Base-by-base conservation (phyloP, 2,888 invertebrate species). In the Parnassius smintheus region DNA sequence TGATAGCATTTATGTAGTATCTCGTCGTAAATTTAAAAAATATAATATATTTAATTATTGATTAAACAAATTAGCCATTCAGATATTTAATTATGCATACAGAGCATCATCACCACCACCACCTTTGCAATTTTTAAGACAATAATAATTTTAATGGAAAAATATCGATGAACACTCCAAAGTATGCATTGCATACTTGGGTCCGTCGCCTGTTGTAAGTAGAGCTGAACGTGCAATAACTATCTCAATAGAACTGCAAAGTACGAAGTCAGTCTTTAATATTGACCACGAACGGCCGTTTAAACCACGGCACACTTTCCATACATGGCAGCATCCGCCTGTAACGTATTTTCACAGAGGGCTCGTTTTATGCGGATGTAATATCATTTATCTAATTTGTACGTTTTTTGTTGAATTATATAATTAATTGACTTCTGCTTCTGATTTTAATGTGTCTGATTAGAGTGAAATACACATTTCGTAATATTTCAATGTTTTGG, bases 301-400 rank as follows among this genome's bases (percentile, higher is more conserved):
- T 72, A 74, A 72, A 78, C 74, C 76, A 74, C 80, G 88, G 75
- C 87, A 85, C 79, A 89, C 89, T 89, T 90, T 87, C 86, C 80
- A 85, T 79, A 81, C 75, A 76, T 72, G 78, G 80, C 78, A 75
- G 78, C 78, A 85, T 87, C 86, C 86, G 87, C 78, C 72, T 82
- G 69, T 72, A 59, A 66, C 61, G 70, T 69, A 72, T 75, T 81
- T 81, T 81, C 81, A 83, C 72, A 75, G 72, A 80, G 75, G 77
- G 75, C 79, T 80, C 75, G 77, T 81, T 82, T 78, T 75, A 77
- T 78, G 68, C 67, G 66, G 66, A 65, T 76, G 80, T 81, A 82
- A 78, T 81, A 75, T 68, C 75, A 74, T 66, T 64, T 49, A 58
- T 50, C 55, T 46, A 42, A 54, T 58, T 49, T 49, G 7, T 35